Base-by-base conservation (phyloP, 2,888 invertebrate genomes). In the Rhimphoctona megacephalus region DNA sequence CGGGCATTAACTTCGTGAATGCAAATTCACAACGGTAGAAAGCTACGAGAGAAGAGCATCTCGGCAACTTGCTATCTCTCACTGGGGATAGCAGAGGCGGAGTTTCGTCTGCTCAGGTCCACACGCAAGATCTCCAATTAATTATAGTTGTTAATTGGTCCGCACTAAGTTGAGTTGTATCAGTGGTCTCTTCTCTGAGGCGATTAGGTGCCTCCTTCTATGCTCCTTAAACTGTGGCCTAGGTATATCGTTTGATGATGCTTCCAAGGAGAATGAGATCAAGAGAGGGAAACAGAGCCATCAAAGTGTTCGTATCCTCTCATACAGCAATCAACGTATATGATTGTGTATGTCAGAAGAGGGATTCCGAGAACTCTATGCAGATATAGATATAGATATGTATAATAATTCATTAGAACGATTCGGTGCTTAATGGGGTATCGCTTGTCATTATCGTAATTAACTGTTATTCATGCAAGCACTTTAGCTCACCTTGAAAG, bases 131-230 rank as follows among this genome's bases (percentile, higher is more conserved):
- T 89, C 89, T 85, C 81, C 87, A 88, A 90, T 90, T 90, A 89
- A 89, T 89, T 88, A 88, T 87, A 85, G 88, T 88, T 89, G 88
- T 88, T 89, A 90, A 90, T 90, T 89, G 89, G 86, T 85, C 84
- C 82, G 76, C 82, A 86, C 88, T 85, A 84, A 90, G 89, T 89
- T 88, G 86, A 88, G 88, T 88, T 88, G 87, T 87, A 88, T 89
- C 87, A 81, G 79, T 83, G 87, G 86, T 82, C 84, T 78, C 82
- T 77, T 64, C 86, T 78, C 64, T 73, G 67, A 69, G 85, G 49
- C 83, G 77, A 88, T 89, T 87, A 86, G 78, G 57, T 79, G 73
- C 74, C 36, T 69, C 54, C 76, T 82, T 46, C 17, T 39, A 43
- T 33, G 11, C 61, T 64, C 36, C 43, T 69, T 64, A 11, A 19